phyloP scores from a whole-genome alignment of 1,140 invertebrate genomes.

The Drosophila parvula region DNA sequence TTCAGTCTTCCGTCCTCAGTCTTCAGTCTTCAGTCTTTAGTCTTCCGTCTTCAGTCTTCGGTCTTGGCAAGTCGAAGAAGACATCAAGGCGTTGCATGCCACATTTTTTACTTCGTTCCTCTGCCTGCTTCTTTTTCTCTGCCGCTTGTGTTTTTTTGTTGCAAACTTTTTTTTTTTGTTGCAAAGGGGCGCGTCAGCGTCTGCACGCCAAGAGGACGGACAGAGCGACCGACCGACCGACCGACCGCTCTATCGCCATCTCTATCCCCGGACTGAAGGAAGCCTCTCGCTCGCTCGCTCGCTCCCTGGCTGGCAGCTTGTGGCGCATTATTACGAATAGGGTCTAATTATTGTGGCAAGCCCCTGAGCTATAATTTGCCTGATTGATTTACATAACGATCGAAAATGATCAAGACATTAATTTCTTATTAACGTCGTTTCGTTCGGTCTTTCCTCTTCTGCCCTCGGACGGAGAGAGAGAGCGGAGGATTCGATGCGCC shows the following conservation, averaged over 20 bases:
- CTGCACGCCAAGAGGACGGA: slow-evolving; percentile 65
- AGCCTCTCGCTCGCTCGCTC: slow-evolving; percentile 12
- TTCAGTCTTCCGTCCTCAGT: slow-evolving; percentile 6
- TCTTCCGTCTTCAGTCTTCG: slow-evolving; percentile 1
- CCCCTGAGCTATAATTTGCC: slow-evolving; percentile 84
- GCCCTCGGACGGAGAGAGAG: not conserved
- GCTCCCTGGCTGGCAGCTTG: slow-evolving; percentile 42
- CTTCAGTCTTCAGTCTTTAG: slow-evolving; percentile 4
- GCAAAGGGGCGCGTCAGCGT: slow-evolving; percentile 74
- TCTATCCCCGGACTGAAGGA: slow-evolving; percentile 14
- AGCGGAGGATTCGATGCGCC: slow-evolving; percentile 33
- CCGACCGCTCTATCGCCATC: slow-evolving; percentile 32
- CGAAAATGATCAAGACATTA: slow-evolving; percentile 84
- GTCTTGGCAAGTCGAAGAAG: slow-evolving; percentile 52
- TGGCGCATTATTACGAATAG: slow-evolving; percentile 81
- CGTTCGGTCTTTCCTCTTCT: slow-evolving; percentile 47
- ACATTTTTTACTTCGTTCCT: slow-evolving; percentile 66
- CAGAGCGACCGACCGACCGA: not conserved
- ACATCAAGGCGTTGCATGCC: slow-evolving; percentile 82
- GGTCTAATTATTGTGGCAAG: slow-evolving; percentile 84
- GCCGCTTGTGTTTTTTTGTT: slow-evolving; percentile 19
- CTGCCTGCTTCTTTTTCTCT: slow-evolving; percentile 17
- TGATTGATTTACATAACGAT: slow-evolving; percentile 84
- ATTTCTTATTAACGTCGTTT: slow-evolving; percentile 84
- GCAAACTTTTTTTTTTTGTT: slow-evolving; percentile 39